Evolutionary conservation across 2,888 invertebrate genomes (phyloP), one percentile per base, ranked within the genome.

Genomic region (Heliconius hortense): DNA sequence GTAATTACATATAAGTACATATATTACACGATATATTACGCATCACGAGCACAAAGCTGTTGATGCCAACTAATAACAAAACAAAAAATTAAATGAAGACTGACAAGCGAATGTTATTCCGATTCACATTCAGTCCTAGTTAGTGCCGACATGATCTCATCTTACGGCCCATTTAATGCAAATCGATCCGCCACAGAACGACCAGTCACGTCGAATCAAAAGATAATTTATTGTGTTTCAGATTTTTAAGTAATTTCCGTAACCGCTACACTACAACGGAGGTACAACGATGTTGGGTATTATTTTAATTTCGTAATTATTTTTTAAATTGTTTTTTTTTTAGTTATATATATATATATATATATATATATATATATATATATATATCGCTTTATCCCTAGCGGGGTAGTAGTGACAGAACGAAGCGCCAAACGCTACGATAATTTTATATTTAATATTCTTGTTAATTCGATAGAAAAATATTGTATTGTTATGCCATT

Each of bases 101-200:
- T 80, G 80, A 85, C 84, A 82, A 84, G 82, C 81, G 85, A 85
- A 86, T 85, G 72, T 67, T 60, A 59, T 66, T 66, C 48, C 28
- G 82, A 86, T 87, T 88, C 86, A 84, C 31, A 35, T 81, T 84
- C 85, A 84, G 86, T 86, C 86, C 81, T 82, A 85, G 87, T 90
- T 92, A 89, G 81, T 84, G 86, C 76, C 85, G 81, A 85, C 84
- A 87, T 87, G 86, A 88, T 88, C 90, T 90, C 91, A 92, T 92
- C 90, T 87, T 89, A 92, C 85, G 91, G 89, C 84, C 84, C 90
- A 91, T 93, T 92, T 91, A 92, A 93, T 90, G 88, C 91, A 91
- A 92, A 93, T 92, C 91, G 91, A 90, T 90, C 89, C 89, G 90
- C 90, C 90, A 91, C 87, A 83, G 86, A 85, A 86, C 80, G 80